Conservation (phyloP, 2,888 invertebrate genomes). For the Fragum whitleyi region DNA sequence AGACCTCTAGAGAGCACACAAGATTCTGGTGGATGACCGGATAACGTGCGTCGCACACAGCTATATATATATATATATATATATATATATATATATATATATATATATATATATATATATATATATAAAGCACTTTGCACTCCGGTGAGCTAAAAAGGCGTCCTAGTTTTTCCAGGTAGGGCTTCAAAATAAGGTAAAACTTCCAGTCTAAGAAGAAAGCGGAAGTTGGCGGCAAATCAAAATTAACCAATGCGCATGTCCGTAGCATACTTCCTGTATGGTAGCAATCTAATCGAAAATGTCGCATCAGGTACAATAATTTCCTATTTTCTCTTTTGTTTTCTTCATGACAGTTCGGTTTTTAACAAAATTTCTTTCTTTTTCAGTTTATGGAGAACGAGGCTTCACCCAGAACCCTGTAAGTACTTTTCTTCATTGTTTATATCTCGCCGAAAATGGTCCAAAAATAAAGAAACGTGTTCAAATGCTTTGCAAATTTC, state of each 20-base stretch:
- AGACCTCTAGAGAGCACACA: no score
- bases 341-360: constrained; percentile 27
- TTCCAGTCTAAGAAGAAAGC: background rate
- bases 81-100: no score
- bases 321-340: constrained; percentile 60
- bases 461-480: constrained; percentile 46
- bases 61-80: no score
- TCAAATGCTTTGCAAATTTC: constrained; percentile 3
- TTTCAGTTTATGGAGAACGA: constrained; percentile 79
- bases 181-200: no score
- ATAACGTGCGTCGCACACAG: no score
- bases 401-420: constrained; percentile 78
- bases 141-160: no score
- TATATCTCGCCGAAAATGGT: background rate
- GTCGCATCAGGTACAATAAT: constrained; percentile 74
- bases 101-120: no score
- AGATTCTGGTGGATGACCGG: no score
- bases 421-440: constrained; percentile 65
- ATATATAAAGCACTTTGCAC: no score
- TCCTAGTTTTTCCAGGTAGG: no score
- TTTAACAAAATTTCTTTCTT: constrained; percentile 59
- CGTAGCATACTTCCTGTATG: constrained; percentile 75
- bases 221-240: constrained; percentile 36
- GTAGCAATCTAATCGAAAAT: constrained; percentile 78
- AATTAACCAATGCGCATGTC: constrained; percentile 66